Percentiles rank a stretch among this genome's conserved stretches.
Conservation (phyloP, 2,113 vertebrate genomes). For the Nannobrachium achirus region DNA sequence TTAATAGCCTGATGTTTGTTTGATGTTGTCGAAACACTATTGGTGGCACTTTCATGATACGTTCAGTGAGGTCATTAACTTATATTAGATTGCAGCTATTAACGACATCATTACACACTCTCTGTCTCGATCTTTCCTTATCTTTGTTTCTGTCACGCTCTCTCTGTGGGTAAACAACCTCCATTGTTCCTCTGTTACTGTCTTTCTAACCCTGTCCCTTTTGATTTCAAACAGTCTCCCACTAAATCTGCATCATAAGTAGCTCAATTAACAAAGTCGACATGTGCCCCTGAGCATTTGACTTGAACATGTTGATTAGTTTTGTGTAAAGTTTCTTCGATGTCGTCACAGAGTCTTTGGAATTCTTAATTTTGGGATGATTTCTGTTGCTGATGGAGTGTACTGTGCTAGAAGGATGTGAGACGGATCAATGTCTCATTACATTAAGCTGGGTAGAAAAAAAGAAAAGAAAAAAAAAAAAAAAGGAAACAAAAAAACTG, state of each 20-base stretch:
- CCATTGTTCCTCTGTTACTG: not conserved
- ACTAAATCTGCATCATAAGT: conserved; percentile 42
- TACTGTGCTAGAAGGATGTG: conserved; percentile 4
- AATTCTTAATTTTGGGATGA: conserved; percentile 46
- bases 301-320: conserved; percentile 13
- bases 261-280: conserved; percentile 44
- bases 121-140: not conserved
- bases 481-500: not conserved
- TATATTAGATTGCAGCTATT: conserved; percentile 35
- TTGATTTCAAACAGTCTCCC: conserved; percentile 14
- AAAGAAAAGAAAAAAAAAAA: not conserved
- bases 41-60: conserved; percentile 42
- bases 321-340: conserved; percentile 20
- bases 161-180: conserved; percentile 27
- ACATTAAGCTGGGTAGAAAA: conserved; percentile 47
- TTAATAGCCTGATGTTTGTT: conserved; percentile 62
- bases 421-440: conserved; percentile 57
- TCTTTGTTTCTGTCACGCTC: conserved; percentile 8
- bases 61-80: conserved; percentile 9
- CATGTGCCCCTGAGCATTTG: conserved; percentile 36
- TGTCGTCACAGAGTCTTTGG: conserved; percentile 36
- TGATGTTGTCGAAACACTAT: conserved; percentile 51
- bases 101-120: conserved; percentile 51
- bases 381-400: conserved; percentile 35
- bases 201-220: conserved; percentile 17